Percentiles rank a stretch among this genome's conserved stretches.
These are phyloP conservation scores for Dasypolia templi DNA, from an alignment of 2,888 invertebrate species.

Conservation along the genomic window DNA sequence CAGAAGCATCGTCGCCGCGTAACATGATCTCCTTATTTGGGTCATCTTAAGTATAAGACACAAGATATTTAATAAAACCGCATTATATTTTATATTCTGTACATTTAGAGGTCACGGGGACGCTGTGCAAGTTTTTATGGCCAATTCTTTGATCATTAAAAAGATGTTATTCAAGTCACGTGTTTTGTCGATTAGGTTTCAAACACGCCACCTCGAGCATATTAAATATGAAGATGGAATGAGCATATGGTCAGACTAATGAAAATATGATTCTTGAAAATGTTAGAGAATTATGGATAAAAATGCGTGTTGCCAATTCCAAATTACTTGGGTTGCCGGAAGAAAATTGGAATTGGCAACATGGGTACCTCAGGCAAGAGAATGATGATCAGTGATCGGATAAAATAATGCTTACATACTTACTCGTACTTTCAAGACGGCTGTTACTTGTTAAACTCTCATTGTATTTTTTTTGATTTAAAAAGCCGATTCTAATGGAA, in stretches of 20 bases:
- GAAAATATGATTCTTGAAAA: background rate
- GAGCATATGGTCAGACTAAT: background rate
- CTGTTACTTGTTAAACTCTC: too few species aligned
- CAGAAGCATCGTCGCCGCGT: constrained; percentile 61
- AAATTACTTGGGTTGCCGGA: too few species aligned
- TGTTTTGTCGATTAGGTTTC: constrained; percentile 35
- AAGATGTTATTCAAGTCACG: constrained; percentile 40
- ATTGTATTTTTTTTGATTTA: too few species aligned
- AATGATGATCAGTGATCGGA: too few species aligned
- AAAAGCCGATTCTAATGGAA: too few species aligned
- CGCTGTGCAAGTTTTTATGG: constrained; percentile 42
- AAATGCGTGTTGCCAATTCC: too few species aligned
- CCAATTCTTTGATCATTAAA: constrained; percentile 36
- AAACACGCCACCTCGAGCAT: constrained; percentile 17
- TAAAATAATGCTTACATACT: too few species aligned
- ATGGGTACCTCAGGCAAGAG: too few species aligned
- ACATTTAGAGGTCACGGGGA: constrained; percentile 45
- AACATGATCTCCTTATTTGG: constrained; percentile 55
- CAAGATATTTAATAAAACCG: constrained; percentile 46
- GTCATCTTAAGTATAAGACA: constrained; percentile 51
- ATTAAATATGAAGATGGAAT: constrained; percentile 21
- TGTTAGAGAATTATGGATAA: too few species aligned
- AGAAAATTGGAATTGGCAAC: too few species aligned
- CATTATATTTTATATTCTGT: constrained; percentile 40
- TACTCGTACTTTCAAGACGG: too few species aligned